Conservation (phyloP, 2,797 vertebrate species). For the Anas acuta region DNA sequence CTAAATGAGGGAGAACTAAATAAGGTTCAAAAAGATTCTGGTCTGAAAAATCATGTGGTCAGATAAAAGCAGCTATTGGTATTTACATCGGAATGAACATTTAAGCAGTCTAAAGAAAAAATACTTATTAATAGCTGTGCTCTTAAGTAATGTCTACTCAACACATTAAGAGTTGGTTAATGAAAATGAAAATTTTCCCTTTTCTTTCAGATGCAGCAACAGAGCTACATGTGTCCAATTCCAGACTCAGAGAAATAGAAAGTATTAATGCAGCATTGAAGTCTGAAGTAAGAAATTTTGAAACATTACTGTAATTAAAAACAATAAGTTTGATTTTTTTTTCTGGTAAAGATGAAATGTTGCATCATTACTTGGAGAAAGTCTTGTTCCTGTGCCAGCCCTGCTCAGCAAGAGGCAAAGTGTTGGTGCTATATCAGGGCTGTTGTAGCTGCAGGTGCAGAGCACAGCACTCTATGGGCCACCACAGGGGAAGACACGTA, state of each 20-base stretch:
- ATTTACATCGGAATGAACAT: neutral
- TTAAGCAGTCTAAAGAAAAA: neutral
- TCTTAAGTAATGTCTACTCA: neutral
- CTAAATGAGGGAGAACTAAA: neutral
- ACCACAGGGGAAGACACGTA: no score
- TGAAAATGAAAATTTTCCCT: neutral
- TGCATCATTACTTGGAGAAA: neutral
- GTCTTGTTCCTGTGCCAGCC: no score
- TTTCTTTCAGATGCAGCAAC: constrained; percentile 83
- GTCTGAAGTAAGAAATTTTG: constrained; percentile 86
- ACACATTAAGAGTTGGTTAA: neutral
- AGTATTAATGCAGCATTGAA: constrained; percentile 82
- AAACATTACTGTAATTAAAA: neutral
- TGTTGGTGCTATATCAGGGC: no score
- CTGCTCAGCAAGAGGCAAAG: no score
- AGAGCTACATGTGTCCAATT: constrained; percentile 87
- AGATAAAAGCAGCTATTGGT: neutral
- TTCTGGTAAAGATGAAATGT: neutral
- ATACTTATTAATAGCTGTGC: neutral
- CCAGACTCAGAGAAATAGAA: constrained; percentile 86
- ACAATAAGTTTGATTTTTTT: neutral
- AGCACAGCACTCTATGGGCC: no score
- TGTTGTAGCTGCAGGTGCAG: no score
- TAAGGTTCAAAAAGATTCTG: neutral
- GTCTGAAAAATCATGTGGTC: neutral